These are phyloP conservation scores for Xanthia togata DNA, from an alignment of 2,888 invertebrate species.

Conservation along the genomic window DNA sequence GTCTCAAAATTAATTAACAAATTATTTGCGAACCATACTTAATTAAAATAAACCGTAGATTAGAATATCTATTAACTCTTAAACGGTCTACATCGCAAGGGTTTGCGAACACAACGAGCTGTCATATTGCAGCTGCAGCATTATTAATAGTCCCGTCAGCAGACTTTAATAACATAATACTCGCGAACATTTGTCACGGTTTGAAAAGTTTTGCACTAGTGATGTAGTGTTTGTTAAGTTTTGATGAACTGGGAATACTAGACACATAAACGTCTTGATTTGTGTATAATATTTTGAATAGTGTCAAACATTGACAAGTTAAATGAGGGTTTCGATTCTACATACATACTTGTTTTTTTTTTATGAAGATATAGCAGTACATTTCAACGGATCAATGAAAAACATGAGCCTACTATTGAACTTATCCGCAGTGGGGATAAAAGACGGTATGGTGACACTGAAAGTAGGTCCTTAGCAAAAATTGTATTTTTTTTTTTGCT, in stretches of 20 bases:
- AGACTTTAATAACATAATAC: conserved; percentile 50
- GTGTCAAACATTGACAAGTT: neutral
- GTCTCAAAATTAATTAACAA: neutral
- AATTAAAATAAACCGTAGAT: neutral
- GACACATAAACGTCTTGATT: neutral
- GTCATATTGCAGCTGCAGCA: conserved; percentile 46
- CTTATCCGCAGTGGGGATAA: no score
- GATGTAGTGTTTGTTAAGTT: conserved; percentile 2
- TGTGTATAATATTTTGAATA: conserved; percentile 1
- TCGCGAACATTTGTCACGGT: conserved; percentile 33
- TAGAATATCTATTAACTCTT: conserved; percentile 25
- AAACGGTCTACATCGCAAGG: neutral
- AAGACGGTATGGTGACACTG: neutral
- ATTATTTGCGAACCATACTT: neutral
- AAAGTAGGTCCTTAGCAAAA: neutral
- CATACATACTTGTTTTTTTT: no score
- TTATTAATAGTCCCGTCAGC: conserved; percentile 50
- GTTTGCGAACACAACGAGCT: conserved; percentile 40
- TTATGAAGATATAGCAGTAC: neutral
- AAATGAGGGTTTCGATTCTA: neutral
- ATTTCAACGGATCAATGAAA: no score
- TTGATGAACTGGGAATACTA: neutral
- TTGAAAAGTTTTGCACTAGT: conserved; percentile 17
- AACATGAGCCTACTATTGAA: no score
- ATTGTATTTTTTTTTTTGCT: no score